phyloP scores from a whole-genome alignment of 1,140 invertebrate species.

The Megathymus violae region DNA sequence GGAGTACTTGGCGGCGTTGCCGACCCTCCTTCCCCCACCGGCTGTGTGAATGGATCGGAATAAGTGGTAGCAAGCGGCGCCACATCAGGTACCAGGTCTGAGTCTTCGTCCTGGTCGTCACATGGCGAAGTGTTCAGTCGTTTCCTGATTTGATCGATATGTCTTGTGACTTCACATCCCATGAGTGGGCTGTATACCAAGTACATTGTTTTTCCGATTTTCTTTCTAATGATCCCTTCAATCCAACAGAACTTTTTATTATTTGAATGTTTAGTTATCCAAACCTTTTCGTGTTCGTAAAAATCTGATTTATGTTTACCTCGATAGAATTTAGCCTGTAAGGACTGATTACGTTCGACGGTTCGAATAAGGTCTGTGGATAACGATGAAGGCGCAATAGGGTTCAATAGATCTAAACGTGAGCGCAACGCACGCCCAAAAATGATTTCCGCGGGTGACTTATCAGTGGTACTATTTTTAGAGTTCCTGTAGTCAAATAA shows the following conservation, averaged over 20 bases:
- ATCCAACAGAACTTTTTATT: constrained; percentile 32
- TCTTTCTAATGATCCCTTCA: constrained; percentile 12
- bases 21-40: constrained; percentile 1
- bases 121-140: neutral
- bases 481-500: too few relatives aligned
- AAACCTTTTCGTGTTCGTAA: constrained; percentile 30
- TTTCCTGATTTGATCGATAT: constrained; percentile 25
- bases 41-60: too few relatives aligned
- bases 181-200: constrained; percentile 1
- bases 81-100: constrained; percentile 9
- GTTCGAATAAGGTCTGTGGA: constrained; percentile 32
- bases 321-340: constrained; percentile 38
- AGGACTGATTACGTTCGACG: constrained; percentile 38
- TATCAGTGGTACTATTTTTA: constrained; percentile 41
- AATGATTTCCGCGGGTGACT: constrained; percentile 37
- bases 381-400: constrained; percentile 18
- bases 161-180: constrained; percentile 13
- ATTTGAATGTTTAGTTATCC: constrained; percentile 30
- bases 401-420: constrained; percentile 35
- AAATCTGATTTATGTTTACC: too few relatives aligned
- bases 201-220: constrained; percentile 14
- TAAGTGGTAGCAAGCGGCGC: neutral
- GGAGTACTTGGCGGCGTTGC: too few relatives aligned
- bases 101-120: neutral
- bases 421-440: constrained; percentile 36